Base-by-base conservation (phyloP, 2,888 invertebrate genomes). In the Stictocephala bisonia region DNA sequence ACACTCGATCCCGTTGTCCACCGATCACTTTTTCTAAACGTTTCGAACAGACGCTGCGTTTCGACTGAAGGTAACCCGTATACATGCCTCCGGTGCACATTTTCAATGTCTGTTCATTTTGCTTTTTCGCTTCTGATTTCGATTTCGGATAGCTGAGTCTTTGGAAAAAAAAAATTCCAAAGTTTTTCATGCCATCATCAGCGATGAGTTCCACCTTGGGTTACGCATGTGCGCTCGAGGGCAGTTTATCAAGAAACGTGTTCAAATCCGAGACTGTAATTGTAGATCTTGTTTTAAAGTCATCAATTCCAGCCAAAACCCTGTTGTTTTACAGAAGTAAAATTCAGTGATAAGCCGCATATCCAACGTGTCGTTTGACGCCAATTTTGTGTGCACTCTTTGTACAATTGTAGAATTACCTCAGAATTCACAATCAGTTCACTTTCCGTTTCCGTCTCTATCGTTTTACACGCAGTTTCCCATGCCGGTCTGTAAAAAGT, bases 181-280 rank as follows among this genome's bases (percentile, higher is more conserved):
- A 4, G n/a, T 18, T 51, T 7, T 22, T n/a, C 22, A 7, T 18
- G 6, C 51, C 51, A 22, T 6, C 22, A 51, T 22, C 20, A 51
- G 51, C 6, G 51, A 51, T 3, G 22, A 7, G 51, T 51, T 51
- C 51, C 51, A 51, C 20, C 3, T 22, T 7, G 51, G 24, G 6
- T 22, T 4, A 22, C 3, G 6, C 24, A n/a, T n/a, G n/a, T 4
- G 24, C 22, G 7, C 6, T 18, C 6, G 20, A 6, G 6, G 24
- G 51, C 20, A 51, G 4, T 22, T 51, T 51, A 24, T 51, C 51
- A 3, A 51, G 20, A 18, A 6, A 22, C 51, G 6, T 51, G 51
- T 51, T 51, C 20, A 51, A n/a, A n/a, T 51, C 51, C 51, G 6
- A 51, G 18, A 6, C 22, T 51, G n/a, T 51, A 51, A 51, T 51